A percentile compares a stretch with the other conserved stretches of the same genome.
Conservation (phyloP, 2,888 invertebrate species). For the Lepidocyrtinus sp. region DNA sequence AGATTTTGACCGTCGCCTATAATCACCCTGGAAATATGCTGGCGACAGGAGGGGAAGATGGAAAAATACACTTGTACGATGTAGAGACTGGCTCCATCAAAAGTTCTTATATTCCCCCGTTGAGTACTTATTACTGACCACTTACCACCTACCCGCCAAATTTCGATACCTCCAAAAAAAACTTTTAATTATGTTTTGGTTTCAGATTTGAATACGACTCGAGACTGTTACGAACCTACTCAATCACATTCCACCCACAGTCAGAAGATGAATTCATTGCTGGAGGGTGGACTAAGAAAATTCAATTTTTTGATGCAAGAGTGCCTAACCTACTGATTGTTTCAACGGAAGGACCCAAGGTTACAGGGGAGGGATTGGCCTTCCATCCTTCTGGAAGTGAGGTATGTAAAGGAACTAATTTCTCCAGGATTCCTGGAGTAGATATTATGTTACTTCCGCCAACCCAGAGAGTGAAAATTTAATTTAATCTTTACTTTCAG, state of each 20-base stretch:
- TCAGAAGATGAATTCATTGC: conserved; percentile 77
- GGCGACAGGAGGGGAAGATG: conserved; percentile 79
- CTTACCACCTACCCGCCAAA: too few relatives aligned
- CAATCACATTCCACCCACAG: conserved; percentile 79
- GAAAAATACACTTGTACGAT: conserved; percentile 79
- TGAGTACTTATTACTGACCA: too few relatives aligned
- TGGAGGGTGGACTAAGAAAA: conserved; percentile 80
- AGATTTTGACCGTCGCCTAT: conserved; percentile 78
- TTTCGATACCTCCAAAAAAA: too few relatives aligned
- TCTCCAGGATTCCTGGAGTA: neutral
- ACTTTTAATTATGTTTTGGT: conserved; percentile 1
- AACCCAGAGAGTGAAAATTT: too few relatives aligned
- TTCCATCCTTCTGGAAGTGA: conserved; percentile 78
- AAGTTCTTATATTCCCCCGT: conserved; percentile 55
- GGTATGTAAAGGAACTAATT: conserved; percentile 72
- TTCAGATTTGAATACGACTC: conserved; percentile 60
- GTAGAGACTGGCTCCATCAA: conserved; percentile 76
- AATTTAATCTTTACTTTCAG: conserved; percentile 72
- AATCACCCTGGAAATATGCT: conserved; percentile 77
- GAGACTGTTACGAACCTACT: conserved; percentile 75
- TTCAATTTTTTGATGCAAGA: conserved; percentile 81
- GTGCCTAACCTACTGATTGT: conserved; percentile 77
- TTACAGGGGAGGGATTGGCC: conserved; percentile 80
- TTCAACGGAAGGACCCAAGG: conserved; percentile 77
- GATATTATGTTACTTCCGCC: neutral